Evolutionary conservation across 2,888 invertebrate species (phyloP).

Genomic region (Tetragnatha montana): DNA sequence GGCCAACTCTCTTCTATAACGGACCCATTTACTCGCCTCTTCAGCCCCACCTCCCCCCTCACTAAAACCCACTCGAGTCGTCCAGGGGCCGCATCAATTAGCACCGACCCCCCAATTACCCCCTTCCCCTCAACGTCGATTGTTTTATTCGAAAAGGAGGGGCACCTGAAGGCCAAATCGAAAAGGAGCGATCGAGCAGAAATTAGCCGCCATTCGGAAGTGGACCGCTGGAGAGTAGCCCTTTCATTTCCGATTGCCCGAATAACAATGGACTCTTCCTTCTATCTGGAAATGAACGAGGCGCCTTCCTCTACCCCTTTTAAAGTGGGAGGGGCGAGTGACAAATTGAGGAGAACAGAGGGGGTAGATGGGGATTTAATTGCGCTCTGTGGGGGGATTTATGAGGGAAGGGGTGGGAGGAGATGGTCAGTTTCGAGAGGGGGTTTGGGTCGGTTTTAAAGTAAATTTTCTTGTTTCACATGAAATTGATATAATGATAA

Average conservation of each 20-base stretch:
- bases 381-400: not conserved
- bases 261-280: conserved; percentile 46
- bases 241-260: conserved; percentile 62
- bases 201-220: conserved; percentile 62
- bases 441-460: not conserved
- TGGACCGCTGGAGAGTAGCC: conserved; percentile 45
- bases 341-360: conserved; percentile 18
- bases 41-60: too few species aligned
- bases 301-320: conserved; percentile 31
- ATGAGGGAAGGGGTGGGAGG: not conserved
- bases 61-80: not conserved
- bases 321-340: conserved; percentile 29
- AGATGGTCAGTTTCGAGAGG: not conserved
- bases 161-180: conserved; percentile 39
- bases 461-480: too few species aligned
- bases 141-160: conserved; percentile 19
- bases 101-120: not conserved
- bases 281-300: conserved; percentile 42
- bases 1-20: too few species aligned
- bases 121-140: not conserved
- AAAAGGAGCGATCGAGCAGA: conserved; percentile 54
- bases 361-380: not conserved
- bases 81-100: not conserved
- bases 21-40: too few species aligned
- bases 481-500: too few species aligned